These are phyloP conservation scores for Cathartes aura DNA, from an alignment of 2,113 vertebrate species.

Conservation along the genomic window DNA sequence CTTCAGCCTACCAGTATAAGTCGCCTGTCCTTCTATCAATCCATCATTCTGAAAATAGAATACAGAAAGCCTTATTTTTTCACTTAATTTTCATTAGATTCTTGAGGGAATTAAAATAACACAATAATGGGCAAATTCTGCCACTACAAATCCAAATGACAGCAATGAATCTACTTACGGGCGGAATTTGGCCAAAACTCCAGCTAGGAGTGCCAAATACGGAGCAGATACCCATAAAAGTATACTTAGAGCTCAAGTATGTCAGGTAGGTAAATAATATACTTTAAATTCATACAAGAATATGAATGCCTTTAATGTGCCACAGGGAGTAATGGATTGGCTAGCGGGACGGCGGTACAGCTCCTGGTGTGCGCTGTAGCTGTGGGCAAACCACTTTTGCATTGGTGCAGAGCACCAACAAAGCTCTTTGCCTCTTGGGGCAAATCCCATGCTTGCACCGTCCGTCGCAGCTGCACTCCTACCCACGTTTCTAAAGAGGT, in stretches of 20 bases:
- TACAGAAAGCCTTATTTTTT: constrained; percentile 69
- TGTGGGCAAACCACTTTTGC: fast-evolving
- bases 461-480: not conserved
- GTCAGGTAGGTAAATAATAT: not conserved
- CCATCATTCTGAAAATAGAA: constrained; percentile 65
- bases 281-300: not conserved
- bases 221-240: constrained; percentile 14
- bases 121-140: constrained; percentile 67
- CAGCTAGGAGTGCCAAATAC: not conserved
- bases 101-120: constrained; percentile 70
- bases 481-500: not conserved
- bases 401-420: not conserved
- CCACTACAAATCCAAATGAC: constrained; percentile 68
- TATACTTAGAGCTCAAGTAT: not conserved
- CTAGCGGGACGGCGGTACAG: fast-evolving
- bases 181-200: not conserved
- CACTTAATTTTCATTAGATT: constrained; percentile 72
- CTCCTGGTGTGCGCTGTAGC: not conserved
- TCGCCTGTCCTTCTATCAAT: constrained; percentile 66
- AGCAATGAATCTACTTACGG: constrained; percentile 38
- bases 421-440: not conserved
- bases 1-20: constrained; percentile 63
- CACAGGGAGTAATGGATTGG: not conserved
- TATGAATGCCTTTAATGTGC: not conserved
- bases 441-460: not conserved